Conservation (phyloP, 2,797 vertebrate species). For the Tolypeutes matacus region DNA sequence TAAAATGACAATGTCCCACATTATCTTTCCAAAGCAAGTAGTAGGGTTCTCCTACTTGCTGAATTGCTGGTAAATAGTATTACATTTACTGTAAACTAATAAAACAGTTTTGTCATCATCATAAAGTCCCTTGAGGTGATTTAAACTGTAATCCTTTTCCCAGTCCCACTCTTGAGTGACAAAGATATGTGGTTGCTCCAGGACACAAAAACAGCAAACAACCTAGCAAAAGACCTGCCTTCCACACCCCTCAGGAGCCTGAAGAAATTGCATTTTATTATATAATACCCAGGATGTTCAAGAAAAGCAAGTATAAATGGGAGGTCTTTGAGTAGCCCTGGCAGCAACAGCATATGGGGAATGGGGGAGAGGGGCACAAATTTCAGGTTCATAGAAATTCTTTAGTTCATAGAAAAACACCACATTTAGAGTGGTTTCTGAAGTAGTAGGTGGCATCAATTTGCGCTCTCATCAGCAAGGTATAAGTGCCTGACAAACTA, state of each 20-base stretch:
- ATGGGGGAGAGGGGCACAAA: no score
- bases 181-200: background rate
- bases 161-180: background rate
- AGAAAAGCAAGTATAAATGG: background rate
- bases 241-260: background rate
- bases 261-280: background rate
- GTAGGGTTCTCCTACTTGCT: no score
- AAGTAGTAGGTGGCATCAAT: background rate
- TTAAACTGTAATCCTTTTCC: background rate
- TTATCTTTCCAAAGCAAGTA: background rate
- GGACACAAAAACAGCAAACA: background rate
- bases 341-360: background rate
- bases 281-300: background rate
- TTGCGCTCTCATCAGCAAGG: background rate
- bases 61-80: background rate
- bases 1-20: background rate
- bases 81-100: background rate
- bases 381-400: background rate
- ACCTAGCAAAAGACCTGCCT: background rate
- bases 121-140: background rate
- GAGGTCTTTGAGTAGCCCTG: background rate
- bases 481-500: background rate
- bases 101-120: background rate
- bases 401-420: background rate
- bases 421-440: background rate